Base-by-base conservation (phyloP, 2,888 invertebrate genomes). In the Pecten maximus region DNA sequence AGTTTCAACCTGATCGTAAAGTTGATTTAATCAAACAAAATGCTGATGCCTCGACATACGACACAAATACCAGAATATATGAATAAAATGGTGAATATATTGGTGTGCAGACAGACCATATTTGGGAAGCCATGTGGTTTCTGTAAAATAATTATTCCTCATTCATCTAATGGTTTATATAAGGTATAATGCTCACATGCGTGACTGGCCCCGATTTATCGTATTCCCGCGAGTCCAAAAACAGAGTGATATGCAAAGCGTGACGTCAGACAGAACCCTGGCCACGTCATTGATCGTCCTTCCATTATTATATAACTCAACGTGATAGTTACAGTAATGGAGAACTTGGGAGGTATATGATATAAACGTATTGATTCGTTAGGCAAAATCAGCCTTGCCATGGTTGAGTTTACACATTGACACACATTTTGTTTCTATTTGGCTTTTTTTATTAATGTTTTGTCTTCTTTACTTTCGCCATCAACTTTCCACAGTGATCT, bases 91-190 rank as follows among this genome's bases (percentile, higher is more conserved):
- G 23, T 54, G n/a, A 6, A 35, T 74, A 74, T 35, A 35, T 2
- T 74, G 15, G 50, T 35, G 28, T 74, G 74, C 74, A 74, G 74
- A 74, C 74, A 74, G 28, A 74, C 74, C 60, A 74, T 74, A 23
- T 74, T 74, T 35, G 28, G 74, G 1, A 35, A 74, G 28, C 28
- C 74, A 35, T 74, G 74, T 74, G 74, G 28, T 74, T 74, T 35
- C 19, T 6, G 74, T 74, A 35, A 0, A 35, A 74, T 74, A 28
- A 35, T 74, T 74, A 74, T 23, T 28, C 74, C 35, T 74, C 35
- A 35, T 74, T 15, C 74, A 12, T 10, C 28, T 74, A 74, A 28
- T 74, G 74, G 74, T 74, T 28, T 74, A 74, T 28, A 74, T 74
- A 35, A 23, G 74, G 74, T 35, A 54, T 74, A 35, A 35, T 74